These are phyloP conservation scores for Morone chrysops DNA, from an alignment of 2,113 vertebrate species.

Conservation along the genomic window DNA sequence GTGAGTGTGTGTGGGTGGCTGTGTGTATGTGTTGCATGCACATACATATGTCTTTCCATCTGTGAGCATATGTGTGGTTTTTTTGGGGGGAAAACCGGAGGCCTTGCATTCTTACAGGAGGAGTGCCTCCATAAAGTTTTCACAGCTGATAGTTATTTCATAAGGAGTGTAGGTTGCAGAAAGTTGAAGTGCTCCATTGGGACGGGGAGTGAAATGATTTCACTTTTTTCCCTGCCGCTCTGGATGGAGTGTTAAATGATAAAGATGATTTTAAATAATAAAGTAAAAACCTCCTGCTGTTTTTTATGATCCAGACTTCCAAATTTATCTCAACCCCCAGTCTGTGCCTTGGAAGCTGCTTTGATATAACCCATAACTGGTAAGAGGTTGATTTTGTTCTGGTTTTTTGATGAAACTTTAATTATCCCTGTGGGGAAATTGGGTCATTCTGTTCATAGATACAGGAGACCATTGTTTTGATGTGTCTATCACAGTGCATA, in stretches of 20 bases:
- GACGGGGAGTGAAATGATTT: conserved; percentile 23
- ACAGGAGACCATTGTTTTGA: conserved; percentile 36
- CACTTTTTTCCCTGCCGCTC: background rate
- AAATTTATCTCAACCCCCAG: conserved; percentile 46
- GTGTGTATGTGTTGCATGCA: conserved; percentile 10
- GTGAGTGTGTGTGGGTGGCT: background rate
- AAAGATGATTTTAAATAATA: conserved; percentile 29
- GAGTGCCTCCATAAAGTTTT: conserved; percentile 68
- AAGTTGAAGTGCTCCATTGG: conserved; percentile 20
- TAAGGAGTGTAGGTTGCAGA: conserved; percentile 36
- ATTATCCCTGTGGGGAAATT: conserved; percentile 38
- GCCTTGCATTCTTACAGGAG: conserved; percentile 65
- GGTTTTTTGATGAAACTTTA: conserved; percentile 50
- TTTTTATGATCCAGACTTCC: conserved; percentile 36
- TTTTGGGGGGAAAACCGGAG: background rate
- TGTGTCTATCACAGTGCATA: conserved; percentile 3
- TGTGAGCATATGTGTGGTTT: conserved; percentile 42
- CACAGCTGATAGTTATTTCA: conserved; percentile 76
- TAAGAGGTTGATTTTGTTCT: conserved; percentile 25
- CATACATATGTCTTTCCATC: conserved; percentile 65
- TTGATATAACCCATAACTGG: conserved; percentile 17
- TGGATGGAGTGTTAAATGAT: conserved; percentile 24
- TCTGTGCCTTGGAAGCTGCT: conserved; percentile 25
- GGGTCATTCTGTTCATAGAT: conserved; percentile 37
- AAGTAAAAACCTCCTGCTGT: conserved; percentile 32